phyloP scores from a whole-genome alignment of 2,888 invertebrate genomes.

The Aquatica leii region DNA sequence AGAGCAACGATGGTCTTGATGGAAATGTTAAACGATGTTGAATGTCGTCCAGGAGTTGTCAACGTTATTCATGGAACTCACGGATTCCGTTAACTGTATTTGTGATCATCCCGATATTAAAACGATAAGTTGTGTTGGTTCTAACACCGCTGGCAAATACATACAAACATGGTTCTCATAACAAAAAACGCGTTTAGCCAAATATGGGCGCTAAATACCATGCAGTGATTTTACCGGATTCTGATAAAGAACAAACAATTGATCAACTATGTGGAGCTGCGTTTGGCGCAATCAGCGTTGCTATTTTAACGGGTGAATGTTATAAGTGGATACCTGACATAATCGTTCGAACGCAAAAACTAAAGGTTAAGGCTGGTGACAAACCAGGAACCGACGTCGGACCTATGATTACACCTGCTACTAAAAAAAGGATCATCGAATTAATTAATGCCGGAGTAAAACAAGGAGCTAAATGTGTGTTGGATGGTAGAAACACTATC shows the following conservation, averaged over 20 bases:
- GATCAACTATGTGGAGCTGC: slow-evolving; percentile 92
- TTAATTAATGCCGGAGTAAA: slow-evolving; percentile 80
- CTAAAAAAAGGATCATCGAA: slow-evolving; percentile 83
- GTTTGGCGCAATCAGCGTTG: slow-evolving; percentile 96
- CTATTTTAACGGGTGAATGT: slow-evolving; percentile 88
- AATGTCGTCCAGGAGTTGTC: slow-evolving; percentile 94
- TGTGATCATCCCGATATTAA: slow-evolving; percentile 95
- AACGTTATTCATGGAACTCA: slow-evolving; percentile 97
- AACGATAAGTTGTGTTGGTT: slow-evolving; percentile 98
- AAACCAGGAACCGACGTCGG: slow-evolving; percentile 84
- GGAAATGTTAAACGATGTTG: slow-evolving; percentile 92
- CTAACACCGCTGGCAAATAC: slow-evolving; percentile 94
- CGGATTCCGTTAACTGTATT: slow-evolving; percentile 94
- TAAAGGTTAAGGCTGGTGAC: slow-evolving; percentile 90
- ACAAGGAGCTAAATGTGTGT: slow-evolving; percentile 81
- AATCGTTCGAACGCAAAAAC: slow-evolving; percentile 77
- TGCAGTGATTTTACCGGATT: slow-evolving; percentile 95
- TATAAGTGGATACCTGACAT: slow-evolving; percentile 94
- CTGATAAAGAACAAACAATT: slow-evolving; percentile 94
- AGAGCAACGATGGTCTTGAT: slow-evolving; percentile 95
- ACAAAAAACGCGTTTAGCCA: slow-evolving; percentile 91
- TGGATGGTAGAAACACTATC: slow-evolving; percentile 86
- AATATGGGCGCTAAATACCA: slow-evolving; percentile 99
- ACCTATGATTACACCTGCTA: slow-evolving; percentile 92
- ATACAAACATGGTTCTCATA: slow-evolving; percentile 91